Conservation (phyloP, 2,113 vertebrate genomes). For the Elanus axillaris region DNA sequence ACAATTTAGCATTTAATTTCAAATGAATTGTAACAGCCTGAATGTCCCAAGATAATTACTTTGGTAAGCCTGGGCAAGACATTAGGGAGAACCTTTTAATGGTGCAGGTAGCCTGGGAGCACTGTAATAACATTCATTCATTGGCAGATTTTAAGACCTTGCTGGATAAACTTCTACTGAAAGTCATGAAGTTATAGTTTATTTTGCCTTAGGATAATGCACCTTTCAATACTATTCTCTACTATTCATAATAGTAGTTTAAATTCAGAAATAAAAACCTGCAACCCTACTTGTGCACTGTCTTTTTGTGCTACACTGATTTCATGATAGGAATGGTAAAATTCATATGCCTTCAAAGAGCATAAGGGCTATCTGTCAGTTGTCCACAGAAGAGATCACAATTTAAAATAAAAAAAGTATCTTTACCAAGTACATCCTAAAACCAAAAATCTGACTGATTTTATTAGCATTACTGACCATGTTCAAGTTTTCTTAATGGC, state of each 20-base stretch:
- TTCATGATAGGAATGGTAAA: background rate
- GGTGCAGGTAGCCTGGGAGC: background rate
- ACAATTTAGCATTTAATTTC: background rate
- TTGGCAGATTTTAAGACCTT: background rate
- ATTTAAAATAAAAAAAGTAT: background rate
- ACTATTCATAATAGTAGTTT: background rate
- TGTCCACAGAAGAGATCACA: background rate
- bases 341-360: background rate
- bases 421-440: background rate
- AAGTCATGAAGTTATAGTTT: background rate
- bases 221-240: background rate
- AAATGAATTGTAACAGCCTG: background rate
- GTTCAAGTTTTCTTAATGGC: background rate
- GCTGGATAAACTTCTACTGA: background rate
- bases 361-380: background rate
- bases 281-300: background rate
- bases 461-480: background rate
- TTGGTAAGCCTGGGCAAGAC: background rate
- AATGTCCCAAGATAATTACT: background rate
- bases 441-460: background rate
- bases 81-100: background rate
- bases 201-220: background rate
- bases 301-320: background rate
- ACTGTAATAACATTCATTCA: background rate
- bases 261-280: background rate